A percentile compares a stretch with the other conserved stretches of the same genome.
These are phyloP conservation scores for Zosterops hypoxanthus DNA, from an alignment of 2,113 vertebrate genomes.

Conservation along the genomic window DNA sequence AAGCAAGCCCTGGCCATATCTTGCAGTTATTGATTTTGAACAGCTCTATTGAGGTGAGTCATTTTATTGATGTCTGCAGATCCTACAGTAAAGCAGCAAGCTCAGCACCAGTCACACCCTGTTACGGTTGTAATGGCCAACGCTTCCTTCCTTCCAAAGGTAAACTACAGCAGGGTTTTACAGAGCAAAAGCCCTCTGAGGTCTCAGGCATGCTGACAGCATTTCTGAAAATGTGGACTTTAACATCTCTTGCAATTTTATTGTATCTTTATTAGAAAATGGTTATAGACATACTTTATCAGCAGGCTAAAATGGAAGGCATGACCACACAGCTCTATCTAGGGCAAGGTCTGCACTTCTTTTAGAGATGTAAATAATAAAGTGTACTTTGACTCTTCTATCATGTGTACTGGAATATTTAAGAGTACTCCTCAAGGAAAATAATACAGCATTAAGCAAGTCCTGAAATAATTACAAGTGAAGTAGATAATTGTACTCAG, in stretches of 20 bases:
- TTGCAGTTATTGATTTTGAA: not conserved
- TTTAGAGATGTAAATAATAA: not conserved
- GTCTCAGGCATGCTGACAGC: not conserved
- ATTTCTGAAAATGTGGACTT: not conserved
- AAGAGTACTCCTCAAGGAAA: not conserved
- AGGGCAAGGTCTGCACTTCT: not conserved
- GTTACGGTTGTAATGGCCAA: not conserved
- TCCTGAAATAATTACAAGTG: not conserved
- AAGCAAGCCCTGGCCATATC: not conserved
- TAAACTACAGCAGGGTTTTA: not conserved
- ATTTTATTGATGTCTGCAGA: constrained; percentile 1
- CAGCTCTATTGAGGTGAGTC: not conserved
- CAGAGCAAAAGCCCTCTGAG: not conserved
- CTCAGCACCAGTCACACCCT: not conserved
- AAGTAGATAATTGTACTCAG: not conserved
- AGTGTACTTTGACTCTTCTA: not conserved
- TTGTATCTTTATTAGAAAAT: not conserved
- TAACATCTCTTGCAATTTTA: not conserved
- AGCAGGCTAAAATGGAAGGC: not conserved
- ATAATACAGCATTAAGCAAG: not conserved
- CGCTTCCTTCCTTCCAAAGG: not conserved
- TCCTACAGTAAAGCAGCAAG: not conserved
- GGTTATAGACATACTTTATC: not conserved
- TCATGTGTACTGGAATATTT: not conserved
- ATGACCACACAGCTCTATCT: not conserved